Evolutionary conservation across 2,888 invertebrate genomes (phyloP).

Genomic region (Lepidocyrtoides sp.): DNA sequence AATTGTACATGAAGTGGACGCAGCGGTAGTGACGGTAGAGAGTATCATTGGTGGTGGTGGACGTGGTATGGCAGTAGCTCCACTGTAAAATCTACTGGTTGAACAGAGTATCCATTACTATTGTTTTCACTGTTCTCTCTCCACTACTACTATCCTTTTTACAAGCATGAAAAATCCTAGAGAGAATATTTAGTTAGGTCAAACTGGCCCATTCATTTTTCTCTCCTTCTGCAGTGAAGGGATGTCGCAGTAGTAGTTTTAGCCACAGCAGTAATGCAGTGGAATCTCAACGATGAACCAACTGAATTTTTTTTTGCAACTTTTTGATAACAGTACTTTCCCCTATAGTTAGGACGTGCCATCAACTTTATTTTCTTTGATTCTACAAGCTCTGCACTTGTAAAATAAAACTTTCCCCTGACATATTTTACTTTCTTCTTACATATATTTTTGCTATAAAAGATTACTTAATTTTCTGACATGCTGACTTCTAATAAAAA

Average conservation of each 20-base stretch:
- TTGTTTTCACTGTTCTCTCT: conserved; percentile 26
- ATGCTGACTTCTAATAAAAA: conserved; percentile 21
- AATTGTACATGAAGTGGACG: background rate
- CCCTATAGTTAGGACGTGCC: conserved; percentile 14
- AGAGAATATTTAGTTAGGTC: conserved; percentile 16
- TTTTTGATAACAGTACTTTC: conserved; percentile 21
- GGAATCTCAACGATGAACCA: conserved; percentile 16
- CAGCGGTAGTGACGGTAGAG: background rate
- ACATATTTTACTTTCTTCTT: background rate
- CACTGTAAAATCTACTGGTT: background rate
- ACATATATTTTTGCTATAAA: conserved; percentile 20
- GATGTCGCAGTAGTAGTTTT: background rate
- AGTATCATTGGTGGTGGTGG: no score
- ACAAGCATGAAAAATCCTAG: background rate
- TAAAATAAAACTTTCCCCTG: background rate
- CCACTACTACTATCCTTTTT: background rate
- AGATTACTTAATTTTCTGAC: conserved; percentile 30
- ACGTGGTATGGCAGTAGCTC: background rate
- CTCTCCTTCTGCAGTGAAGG: background rate
- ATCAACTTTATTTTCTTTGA: conserved; percentile 28
- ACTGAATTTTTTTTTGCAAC: conserved; percentile 5
- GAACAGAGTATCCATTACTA: conserved; percentile 41
- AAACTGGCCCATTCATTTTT: conserved; percentile 23
- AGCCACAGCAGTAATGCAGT: background rate
- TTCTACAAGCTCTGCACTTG: background rate